Percentiles rank a stretch among this genome's conserved stretches.
Conservation (phyloP, 2,113 vertebrate genomes). For the Nyctereutes procyonoides region DNA sequence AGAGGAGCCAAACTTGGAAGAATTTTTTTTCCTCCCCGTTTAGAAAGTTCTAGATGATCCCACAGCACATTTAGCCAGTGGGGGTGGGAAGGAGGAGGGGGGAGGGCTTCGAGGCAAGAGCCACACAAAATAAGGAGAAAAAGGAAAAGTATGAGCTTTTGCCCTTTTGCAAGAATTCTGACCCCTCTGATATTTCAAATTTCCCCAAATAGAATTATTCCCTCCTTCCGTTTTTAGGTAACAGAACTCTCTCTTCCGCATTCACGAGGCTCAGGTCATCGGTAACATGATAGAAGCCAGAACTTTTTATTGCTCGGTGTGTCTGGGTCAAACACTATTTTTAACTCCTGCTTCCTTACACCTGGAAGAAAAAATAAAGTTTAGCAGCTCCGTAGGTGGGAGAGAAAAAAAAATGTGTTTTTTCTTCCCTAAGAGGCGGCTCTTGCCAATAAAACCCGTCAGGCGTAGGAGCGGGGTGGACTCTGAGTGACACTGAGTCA, state of each 20-base stretch:
- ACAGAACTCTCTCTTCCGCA: conserved; percentile 25
- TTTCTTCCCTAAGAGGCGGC: not conserved
- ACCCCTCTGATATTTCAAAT: not conserved
- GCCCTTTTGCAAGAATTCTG: conserved; percentile 12
- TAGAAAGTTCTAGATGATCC: conserved; percentile 60
- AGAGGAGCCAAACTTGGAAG: conserved; percentile 50
- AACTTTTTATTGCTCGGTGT: conserved; percentile 1
- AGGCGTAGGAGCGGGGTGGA: conserved; percentile 15
- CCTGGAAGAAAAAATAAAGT: not conserved
- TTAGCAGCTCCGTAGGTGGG: conserved; percentile 18
- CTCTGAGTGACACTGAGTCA: not conserved
- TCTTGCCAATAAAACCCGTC: conserved; percentile 47
- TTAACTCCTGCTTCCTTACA: conserved; percentile 68
- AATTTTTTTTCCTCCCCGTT: not conserved
- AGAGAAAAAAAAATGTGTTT: not conserved
- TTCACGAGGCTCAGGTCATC: not conserved
- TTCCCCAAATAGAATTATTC: conserved; percentile 46
- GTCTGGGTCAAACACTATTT: conserved; percentile 68
- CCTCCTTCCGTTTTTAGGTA: conserved; percentile 19
- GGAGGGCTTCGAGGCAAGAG: not conserved
- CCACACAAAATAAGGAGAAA: conserved; percentile 31
- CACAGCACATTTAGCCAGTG: conserved; percentile 57
- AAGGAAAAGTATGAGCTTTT: conserved; percentile 4
- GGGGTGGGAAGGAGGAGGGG: not conserved
- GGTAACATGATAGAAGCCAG: not conserved